A percentile compares a stretch with the other conserved stretches of the same genome.
These are phyloP conservation scores for Cydia strobilella DNA, from an alignment of 1,140 invertebrate genomes.

Conservation along the genomic window DNA sequence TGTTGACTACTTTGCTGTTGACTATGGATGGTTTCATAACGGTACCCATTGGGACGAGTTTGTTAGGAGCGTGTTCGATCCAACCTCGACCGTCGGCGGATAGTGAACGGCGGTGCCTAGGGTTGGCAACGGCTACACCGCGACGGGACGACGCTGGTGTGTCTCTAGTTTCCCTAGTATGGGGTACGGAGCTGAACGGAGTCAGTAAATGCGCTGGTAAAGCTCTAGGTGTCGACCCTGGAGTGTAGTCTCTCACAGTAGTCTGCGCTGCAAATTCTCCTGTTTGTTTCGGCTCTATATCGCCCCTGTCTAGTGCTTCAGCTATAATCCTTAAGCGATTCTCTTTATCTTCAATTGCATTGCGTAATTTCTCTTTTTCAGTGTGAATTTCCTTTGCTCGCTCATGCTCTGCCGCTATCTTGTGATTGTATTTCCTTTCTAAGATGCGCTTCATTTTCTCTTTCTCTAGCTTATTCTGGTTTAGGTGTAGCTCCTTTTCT, in stretches of 20 bases:
- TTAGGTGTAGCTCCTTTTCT: constrained; percentile 86
- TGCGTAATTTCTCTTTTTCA: constrained; percentile 83
- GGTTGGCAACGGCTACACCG: constrained; percentile 84
- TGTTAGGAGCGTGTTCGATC: constrained; percentile 93
- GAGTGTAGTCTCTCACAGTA: constrained; percentile 59
- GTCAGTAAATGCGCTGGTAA: constrained; percentile 71
- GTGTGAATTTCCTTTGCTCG: constrained; percentile 85
- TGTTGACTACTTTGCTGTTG: constrained; percentile 91
- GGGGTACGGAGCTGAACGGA: constrained; percentile 61
- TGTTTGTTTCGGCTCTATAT: constrained; percentile 48
- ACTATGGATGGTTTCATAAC: constrained; percentile 92
- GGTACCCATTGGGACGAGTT: constrained; percentile 88
- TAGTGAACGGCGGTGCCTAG: constrained; percentile 87
- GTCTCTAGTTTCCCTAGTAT: constrained; percentile 53
- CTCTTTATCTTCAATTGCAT: constrained; percentile 81
- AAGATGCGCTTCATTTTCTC: constrained; percentile 84
- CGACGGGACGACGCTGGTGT: constrained; percentile 65
- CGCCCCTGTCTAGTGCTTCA: constrained; percentile 61
- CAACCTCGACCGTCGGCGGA: constrained; percentile 89
- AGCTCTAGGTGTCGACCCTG: constrained; percentile 69
- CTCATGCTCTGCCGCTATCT: constrained; percentile 86
- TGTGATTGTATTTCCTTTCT: constrained; percentile 84
- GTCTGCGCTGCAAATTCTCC: constrained; percentile 68
- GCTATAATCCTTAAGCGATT: constrained; percentile 72
- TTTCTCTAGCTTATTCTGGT: constrained; percentile 87